Base-by-base conservation (phyloP, 1,140 invertebrate genomes). In the Subanguina moxae region DNA sequence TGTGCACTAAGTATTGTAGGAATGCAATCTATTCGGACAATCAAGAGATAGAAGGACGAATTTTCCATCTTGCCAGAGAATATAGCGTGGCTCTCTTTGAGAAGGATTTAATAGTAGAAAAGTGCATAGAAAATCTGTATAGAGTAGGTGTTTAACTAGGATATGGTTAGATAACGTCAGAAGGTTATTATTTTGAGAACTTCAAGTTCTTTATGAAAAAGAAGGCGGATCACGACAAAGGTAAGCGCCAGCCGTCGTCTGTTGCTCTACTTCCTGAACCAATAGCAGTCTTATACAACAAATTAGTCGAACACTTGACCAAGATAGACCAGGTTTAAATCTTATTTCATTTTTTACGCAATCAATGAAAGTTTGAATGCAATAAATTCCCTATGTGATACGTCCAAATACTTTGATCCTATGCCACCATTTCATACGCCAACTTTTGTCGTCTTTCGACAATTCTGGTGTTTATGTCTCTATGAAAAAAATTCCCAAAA, bases 121-220 rank as follows among this genome's bases (percentile, higher is more conserved):
- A 83, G 65, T 74, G 58, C 42, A 84, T 85, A 64, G 82, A 85
- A 67, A 82, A 82, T 75, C 69, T 85, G 17, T 85, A 84, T 72
- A 84, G 83, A 68, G 84, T 85, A 63, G 71, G 80, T 70, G 13
- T 45, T 57, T 27, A 45, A 57, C 30, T 17, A 23, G 1, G 42
- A 23, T 66, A 1, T 38, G 11, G 32, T 38, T 30, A 62, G 15
- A 56, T 42, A 63, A 42, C 28, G 32, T 19, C 64, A 38, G n/a
- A n/a, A n/a, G n/a, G n/a, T n/a, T n/a, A n/a, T n/a, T n/a, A n/a
- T n/a, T 78, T 78, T 42, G 46, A 83, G 82, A 84, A 83, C 59
- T 84, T 84, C 74, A 84, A 83, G 65, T 52, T 82, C 11, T 84
- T 82, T 67, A 72, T 84, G 19, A 71, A 75, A 61, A 78, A 73